phyloP scores from a whole-genome alignment of 2,888 invertebrate species.

The Oeneis ivallda region DNA sequence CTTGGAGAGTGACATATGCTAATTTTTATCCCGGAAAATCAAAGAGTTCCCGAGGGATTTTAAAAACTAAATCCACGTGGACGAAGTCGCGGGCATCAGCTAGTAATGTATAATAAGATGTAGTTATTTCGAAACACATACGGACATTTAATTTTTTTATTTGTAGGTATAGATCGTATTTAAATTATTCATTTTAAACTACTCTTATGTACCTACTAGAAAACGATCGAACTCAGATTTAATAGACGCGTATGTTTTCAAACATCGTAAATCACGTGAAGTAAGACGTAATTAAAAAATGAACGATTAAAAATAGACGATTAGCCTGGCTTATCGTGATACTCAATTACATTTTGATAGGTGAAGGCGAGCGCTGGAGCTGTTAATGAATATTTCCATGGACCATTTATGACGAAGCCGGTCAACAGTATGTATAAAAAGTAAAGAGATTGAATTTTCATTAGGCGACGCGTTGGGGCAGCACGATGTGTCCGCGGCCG shows the following conservation, averaged over 20 bases:
- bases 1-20: too few species aligned
- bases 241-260: background rate
- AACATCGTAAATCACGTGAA: background rate
- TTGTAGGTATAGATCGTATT: too few species aligned
- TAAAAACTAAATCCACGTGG: too few species aligned
- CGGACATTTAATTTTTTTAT: too few species aligned
- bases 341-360: constrained; percentile 27
- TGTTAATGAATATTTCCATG: constrained; percentile 53
- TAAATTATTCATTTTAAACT: too few species aligned
- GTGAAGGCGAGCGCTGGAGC: constrained; percentile 29
- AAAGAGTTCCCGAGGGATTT: too few species aligned
- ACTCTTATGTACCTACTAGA: too few species aligned
- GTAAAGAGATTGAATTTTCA: constrained; percentile 77
- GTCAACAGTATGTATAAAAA: constrained; percentile 58
- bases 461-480: constrained; percentile 78
- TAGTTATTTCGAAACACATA: too few species aligned
- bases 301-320: constrained; percentile 26
- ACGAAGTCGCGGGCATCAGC: too few species aligned
- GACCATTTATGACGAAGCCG: constrained; percentile 52
- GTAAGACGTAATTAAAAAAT: constrained; percentile 11
- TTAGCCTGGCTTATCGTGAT: constrained; percentile 35
- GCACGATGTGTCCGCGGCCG: constrained; percentile 69
- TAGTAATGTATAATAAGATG: too few species aligned
- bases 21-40: too few species aligned
- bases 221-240: too few species aligned